Base-by-base conservation (phyloP, 2,888 invertebrate species). In the Hedychridium roseum region DNA sequence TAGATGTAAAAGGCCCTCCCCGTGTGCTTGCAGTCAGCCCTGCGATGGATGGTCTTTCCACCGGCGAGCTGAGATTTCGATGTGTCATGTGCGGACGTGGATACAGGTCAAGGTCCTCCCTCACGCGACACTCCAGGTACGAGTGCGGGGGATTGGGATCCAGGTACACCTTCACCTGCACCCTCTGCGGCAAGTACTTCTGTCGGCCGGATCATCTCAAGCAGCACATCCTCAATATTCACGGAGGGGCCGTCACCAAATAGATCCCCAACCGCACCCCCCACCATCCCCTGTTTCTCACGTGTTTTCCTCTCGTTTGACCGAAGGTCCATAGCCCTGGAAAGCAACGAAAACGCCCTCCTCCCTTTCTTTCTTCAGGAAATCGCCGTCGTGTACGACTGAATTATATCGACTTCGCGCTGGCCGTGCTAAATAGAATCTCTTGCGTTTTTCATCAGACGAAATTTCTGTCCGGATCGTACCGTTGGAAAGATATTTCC, bases 211-310 rank as follows among this genome's bases (percentile, higher is more conserved):
- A 79, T 60, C 79, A 80, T 48, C 77, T 80, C 42, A 80, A 80
- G 64, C 80, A 80, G 62, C 80, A 80, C 60, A 79, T 79, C 42
- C 75, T 80, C 57, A 77, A 79, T 68, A 79, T 78, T 60, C 79
- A 80, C 60, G 77, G 78, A 47, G 70, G 68, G 26, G 52, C 72
- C 31, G 57, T 75, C 51, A 60, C 61, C 54, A 77, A 76, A 72
- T 78, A 72, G 55, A 45, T n/a, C n/a, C n/a, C n/a, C n/a, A n/a
- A n/a, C n/a, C n/a, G n/a, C n/a, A n/a, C n/a, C n/a, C n/a, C n/a
- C n/a, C n/a, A n/a, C n/a, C n/a, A n/a, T n/a, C n/a, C n/a, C n/a
- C n/a, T n/a, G n/a, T n/a, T n/a, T n/a, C n/a, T n/a, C n/a, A n/a
- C n/a, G n/a, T n/a, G n/a, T n/a, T n/a, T n/a, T n/a, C n/a, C n/a